phyloP scores from a whole-genome alignment of 2,888 invertebrate genomes.

The Drosophila gaucha region DNA sequence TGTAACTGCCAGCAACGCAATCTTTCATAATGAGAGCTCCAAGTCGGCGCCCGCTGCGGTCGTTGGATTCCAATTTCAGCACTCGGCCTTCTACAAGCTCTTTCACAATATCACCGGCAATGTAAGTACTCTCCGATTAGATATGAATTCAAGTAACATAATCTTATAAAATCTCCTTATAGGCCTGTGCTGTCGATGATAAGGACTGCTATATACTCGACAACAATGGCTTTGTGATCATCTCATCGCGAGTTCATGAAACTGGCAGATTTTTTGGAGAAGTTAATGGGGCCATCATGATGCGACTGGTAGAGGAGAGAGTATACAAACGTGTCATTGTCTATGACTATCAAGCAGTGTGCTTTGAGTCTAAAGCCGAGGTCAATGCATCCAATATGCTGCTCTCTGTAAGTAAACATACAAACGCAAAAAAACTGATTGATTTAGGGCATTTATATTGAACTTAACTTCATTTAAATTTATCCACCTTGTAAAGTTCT shows the following conservation, averaged over 20 bases:
- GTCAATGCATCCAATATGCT: slow-evolving; percentile 87
- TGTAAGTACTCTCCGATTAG: slow-evolving; percentile 83
- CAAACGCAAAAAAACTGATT: neutral
- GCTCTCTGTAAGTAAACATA: slow-evolving; percentile 86
- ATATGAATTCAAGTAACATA: too few species aligned
- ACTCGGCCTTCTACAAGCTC: slow-evolving; percentile 90
- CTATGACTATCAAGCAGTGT: slow-evolving; percentile 95
- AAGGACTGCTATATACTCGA: slow-evolving; percentile 94
- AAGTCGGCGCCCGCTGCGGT: slow-evolving; percentile 89
- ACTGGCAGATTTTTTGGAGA: slow-evolving; percentile 95
- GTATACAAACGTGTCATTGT: slow-evolving; percentile 91
- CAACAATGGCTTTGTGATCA: slow-evolving; percentile 94
- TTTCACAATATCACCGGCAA: slow-evolving; percentile 92
- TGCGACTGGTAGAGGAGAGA: slow-evolving; percentile 89
- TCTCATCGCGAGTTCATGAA: slow-evolving; percentile 89
- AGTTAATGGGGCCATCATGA: slow-evolving; percentile 92
- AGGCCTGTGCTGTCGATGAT: slow-evolving; percentile 87
- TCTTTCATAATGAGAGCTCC: slow-evolving; percentile 88
- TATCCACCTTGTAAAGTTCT: neutral
- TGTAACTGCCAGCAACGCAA: slow-evolving; percentile 94
- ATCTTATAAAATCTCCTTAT: neutral
- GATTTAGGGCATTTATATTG: neutral
- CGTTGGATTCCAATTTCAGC: slow-evolving; percentile 92
- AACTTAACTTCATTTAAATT: neutral
- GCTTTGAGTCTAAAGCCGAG: slow-evolving; percentile 89